These are phyloP conservation scores for Brachyptera putata DNA, from an alignment of 2,888 invertebrate genomes.

Conservation along the genomic window DNA sequence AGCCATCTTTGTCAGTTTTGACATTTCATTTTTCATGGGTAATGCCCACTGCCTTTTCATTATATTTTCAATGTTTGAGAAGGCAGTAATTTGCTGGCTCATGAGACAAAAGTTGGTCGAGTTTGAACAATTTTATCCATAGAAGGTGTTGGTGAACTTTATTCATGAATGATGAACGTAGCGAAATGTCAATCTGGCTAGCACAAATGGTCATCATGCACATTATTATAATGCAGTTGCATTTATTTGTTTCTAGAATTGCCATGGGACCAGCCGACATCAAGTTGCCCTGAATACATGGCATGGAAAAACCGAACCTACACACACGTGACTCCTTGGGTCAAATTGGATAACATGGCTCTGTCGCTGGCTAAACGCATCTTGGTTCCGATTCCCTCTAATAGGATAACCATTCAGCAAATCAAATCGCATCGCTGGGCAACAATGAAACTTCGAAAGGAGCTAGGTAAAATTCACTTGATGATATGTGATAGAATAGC, in stretches of 20 bases:
- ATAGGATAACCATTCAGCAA: constrained; percentile 61
- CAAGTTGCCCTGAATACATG: constrained; percentile 64
- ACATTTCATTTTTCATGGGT: too few relatives aligned
- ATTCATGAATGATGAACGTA: neutral
- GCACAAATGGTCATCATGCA: neutral
- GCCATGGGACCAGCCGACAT: constrained; percentile 87
- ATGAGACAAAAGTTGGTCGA: neutral
- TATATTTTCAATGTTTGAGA: too few relatives aligned
- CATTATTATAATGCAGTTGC: neutral
- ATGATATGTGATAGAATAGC: too few relatives aligned
- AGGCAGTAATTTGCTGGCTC: too few relatives aligned
- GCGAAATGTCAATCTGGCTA: neutral
- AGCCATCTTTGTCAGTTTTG: too few relatives aligned
- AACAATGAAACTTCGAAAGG: constrained; percentile 46
- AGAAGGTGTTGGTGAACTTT: too few relatives aligned
- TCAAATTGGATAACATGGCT: constrained; percentile 62
- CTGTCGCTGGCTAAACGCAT: constrained; percentile 73
- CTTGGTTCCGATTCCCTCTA: constrained; percentile 61
- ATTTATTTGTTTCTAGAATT: constrained; percentile 63
- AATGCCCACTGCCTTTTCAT: too few relatives aligned
- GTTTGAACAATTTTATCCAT: too few relatives aligned
- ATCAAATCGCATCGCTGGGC: constrained; percentile 75
- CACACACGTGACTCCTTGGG: constrained; percentile 63
- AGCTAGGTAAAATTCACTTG: constrained; percentile 46
- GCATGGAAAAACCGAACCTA: constrained; percentile 67